Percentiles rank a stretch among this genome's conserved stretches.
Evolutionary conservation across 2,113 vertebrate genomes (phyloP).

Genomic region (Channa argus): DNA sequence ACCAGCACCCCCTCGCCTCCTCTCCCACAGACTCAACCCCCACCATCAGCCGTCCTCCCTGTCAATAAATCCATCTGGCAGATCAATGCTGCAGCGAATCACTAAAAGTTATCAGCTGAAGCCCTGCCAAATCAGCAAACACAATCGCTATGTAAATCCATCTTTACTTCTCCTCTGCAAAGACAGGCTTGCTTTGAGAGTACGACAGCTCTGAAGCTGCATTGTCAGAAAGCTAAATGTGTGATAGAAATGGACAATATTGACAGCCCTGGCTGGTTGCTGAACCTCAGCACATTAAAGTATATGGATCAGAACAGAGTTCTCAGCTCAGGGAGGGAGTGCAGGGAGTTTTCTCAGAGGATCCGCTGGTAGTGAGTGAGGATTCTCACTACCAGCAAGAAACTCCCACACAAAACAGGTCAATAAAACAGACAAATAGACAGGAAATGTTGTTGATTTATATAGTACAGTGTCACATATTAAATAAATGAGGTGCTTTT

Average conservation of each 20-base stretch:
- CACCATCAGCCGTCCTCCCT: constrained; percentile 68
- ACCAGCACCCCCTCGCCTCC: constrained; percentile 32
- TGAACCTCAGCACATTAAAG: constrained; percentile 46
- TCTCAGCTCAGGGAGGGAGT: constrained; percentile 24
- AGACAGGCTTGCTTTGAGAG: constrained; percentile 49
- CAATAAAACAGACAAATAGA: constrained; percentile 24
- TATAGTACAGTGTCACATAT: neutral
- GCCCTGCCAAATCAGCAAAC: constrained; percentile 85
- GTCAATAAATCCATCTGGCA: constrained; percentile 85
- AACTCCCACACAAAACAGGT: constrained; percentile 39
- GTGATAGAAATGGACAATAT: constrained; percentile 51
- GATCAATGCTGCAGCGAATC: constrained; percentile 85
- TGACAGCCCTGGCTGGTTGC: constrained; percentile 30
- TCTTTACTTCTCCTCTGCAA: constrained; percentile 75
- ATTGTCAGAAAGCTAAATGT: constrained; percentile 37
- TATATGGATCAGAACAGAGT: constrained; percentile 42
- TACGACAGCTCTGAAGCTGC: constrained; percentile 23
- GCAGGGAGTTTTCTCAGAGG: constrained; percentile 33
- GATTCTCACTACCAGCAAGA: constrained; percentile 48
- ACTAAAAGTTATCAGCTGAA: constrained; percentile 87
- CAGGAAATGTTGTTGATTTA: constrained; percentile 29
- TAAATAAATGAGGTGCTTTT: neutral
- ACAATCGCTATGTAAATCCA: constrained; percentile 88
- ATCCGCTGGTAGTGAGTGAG: neutral
- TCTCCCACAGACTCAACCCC: constrained; percentile 62